These are phyloP conservation scores for Coronaproctus castanopsis DNA, from an alignment of 2,888 invertebrate genomes.

Conservation along the genomic window DNA sequence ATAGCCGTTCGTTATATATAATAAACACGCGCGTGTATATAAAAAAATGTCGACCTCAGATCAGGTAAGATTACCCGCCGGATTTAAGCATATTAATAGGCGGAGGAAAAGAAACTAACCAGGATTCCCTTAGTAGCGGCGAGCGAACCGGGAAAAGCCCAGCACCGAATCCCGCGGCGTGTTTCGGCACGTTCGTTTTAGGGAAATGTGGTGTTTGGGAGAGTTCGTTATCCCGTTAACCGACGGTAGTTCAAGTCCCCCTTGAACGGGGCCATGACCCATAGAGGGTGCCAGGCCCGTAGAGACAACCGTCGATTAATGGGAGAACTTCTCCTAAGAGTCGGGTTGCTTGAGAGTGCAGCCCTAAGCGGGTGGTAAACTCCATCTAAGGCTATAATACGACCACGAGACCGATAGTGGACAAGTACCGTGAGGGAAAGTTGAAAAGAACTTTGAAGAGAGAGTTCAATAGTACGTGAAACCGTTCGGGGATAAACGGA, in stretches of 20 bases:
- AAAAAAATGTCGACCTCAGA: constrained; percentile 17
- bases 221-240: constrained; percentile 15
- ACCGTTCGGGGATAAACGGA: too few relatives aligned
- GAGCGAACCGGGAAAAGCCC: constrained; percentile 41
- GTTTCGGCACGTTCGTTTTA: constrained; percentile 9
- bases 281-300: constrained; percentile 29
- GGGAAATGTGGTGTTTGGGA: constrained; percentile 20
- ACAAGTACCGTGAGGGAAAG: constrained; percentile 49
- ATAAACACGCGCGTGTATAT: too few relatives aligned
- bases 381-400: constrained; percentile 39
- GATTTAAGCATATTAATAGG: constrained; percentile 40
- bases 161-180: constrained; percentile 26
- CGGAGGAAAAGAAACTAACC: constrained; percentile 48
- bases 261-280: constrained; percentile 26
- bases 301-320: constrained; percentile 19
- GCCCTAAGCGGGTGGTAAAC: constrained; percentile 40
- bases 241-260: constrained; percentile 18
- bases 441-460: constrained; percentile 47
- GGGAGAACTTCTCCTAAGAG: constrained; percentile 25
- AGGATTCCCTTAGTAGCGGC: constrained; percentile 42
- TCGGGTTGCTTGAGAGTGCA: constrained; percentile 41
- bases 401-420: constrained; percentile 42
- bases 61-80: constrained; percentile 19
- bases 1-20: too few relatives aligned
- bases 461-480: constrained; percentile 33